Percentiles rank a stretch among this genome's conserved stretches.
Conservation (phyloP, 1,140 invertebrate genomes). For the Macrotrachela quadricornifera region DNA sequence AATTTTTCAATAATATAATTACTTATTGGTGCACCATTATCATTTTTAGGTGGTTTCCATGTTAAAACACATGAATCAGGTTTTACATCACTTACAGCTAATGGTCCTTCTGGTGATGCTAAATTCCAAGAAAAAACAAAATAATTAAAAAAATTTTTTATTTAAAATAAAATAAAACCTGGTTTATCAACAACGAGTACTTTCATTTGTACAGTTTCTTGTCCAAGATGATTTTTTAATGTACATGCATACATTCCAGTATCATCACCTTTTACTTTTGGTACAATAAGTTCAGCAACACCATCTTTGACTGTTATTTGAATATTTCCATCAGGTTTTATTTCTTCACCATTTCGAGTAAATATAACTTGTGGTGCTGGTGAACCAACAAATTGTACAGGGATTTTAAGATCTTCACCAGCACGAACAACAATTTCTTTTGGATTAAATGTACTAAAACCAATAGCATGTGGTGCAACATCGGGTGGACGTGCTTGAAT, state of each 20-base stretch:
- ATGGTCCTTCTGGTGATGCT: too few species aligned
- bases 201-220: conserved; percentile 63
- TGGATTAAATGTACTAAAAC: conserved; percentile 28
- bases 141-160: too few species aligned
- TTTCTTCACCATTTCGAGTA: conserved; percentile 18
- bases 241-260: conserved; percentile 74
- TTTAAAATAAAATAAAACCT: conserved; percentile 34
- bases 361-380: conserved; percentile 47
- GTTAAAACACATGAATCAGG: too few species aligned
- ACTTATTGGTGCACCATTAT: conserved; percentile 75
- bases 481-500: conserved; percentile 66
- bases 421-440: conserved; percentile 80
- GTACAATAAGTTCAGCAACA: conserved; percentile 42
- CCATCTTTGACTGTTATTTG: not conserved
- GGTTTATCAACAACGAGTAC: conserved; percentile 48
- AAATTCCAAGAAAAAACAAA: too few species aligned
- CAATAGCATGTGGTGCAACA: conserved; percentile 29
- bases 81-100: too few species aligned
- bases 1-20: conserved; percentile 95
- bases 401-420: conserved; percentile 81
- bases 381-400: conserved; percentile 68
- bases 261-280: conserved; percentile 63
- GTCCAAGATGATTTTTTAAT: conserved; percentile 57
- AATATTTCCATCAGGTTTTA: not conserved
- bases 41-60: not conserved